Evolutionary conservation across 2,797 vertebrate genomes (phyloP), one percentile per base, ranked within the genome.

Genomic region (Lophius americanus): DNA sequence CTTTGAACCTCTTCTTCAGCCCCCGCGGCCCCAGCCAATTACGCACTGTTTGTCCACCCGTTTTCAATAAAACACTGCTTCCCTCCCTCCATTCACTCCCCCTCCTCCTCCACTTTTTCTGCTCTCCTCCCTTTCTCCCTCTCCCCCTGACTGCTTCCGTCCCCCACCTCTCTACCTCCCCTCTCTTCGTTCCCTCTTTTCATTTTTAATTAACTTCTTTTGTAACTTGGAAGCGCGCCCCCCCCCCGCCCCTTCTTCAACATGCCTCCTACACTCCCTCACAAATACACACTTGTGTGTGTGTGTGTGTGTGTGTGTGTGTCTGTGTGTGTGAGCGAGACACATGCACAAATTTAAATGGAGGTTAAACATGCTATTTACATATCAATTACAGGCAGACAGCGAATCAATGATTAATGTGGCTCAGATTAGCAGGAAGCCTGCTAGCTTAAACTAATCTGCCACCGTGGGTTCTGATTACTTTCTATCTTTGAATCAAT

Each of bases 181-280:
- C 63, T 53, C 58, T 58, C 47, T 72, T 51, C 64, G 1, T 62
- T 76, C 74, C 70, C 72, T 85, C 87, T 91, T 86, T 90, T 90
- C 82, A 86, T 89, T 90, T 90, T 90, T 91, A 91, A 91, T 91
- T 91, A 90, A 91, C 90, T 91, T 91, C 88, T 91, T 91, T 91
- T 91, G 88, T 91, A 90, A 90, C 83, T 89, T 86, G 81, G 75
- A 80, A 63, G 76, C 80, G 5, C 76, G 74, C 72, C 76, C 83
- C 59, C 39, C 38, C 2, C 37, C 33, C 1, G 36, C 14, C 2
- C 32, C 75, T 51, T 64, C 80, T 70, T 43, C 85, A 75, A 79
- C 81, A 78, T 79, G 80, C 84, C 83, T 89, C 87, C 64, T 80
- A 70, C 88, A 84, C 81, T 76, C 49, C 0, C 78, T 68, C 64